Percentiles rank a stretch among this genome's conserved stretches.
Conservation (phyloP, 2,888 invertebrate species). For the Tipula unca region DNA sequence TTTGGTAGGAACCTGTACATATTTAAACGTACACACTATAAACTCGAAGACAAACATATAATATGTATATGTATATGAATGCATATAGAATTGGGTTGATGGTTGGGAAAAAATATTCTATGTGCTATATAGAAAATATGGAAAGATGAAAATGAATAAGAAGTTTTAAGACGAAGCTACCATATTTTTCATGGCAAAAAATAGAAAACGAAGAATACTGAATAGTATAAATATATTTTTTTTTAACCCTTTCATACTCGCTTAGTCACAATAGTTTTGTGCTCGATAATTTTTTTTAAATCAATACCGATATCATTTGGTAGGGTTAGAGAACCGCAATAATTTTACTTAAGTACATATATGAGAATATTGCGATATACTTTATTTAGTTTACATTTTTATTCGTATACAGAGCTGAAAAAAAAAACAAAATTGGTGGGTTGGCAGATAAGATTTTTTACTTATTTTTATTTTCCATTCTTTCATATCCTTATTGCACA, state of each 20-base stretch:
- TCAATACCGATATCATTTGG: background rate
- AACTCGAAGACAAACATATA: background rate
- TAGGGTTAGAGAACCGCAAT: background rate
- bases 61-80: background rate
- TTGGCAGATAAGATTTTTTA: background rate
- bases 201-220: background rate
- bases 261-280: background rate
- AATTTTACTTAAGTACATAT: background rate
- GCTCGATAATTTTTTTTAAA: background rate
- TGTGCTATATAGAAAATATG: background rate
- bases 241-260: background rate
- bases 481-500: background rate
- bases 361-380: no score
- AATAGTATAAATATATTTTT: background rate
- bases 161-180: background rate
- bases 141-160: background rate
- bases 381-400: background rate
- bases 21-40: no score
- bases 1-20: background rate
- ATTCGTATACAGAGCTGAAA: background rate
- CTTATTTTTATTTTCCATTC: background rate
- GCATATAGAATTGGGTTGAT: background rate
- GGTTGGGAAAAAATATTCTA: background rate
- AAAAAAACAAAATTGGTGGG: background rate
- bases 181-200: background rate